phyloP scores from a whole-genome alignment of 2,113 vertebrate species.

The Equus quagga region DNA sequence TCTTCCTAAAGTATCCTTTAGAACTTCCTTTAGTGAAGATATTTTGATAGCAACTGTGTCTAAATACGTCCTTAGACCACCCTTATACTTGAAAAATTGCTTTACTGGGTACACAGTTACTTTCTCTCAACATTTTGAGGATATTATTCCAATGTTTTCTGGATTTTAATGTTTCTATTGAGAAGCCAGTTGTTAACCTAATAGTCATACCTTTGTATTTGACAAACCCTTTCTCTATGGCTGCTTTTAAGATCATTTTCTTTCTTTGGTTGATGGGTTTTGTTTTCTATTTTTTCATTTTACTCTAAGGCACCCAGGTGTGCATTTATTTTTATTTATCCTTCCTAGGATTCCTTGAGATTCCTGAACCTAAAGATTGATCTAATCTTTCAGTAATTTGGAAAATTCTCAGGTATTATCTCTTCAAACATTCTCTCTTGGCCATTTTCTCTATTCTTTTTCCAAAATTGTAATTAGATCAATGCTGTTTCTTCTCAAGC shows the following conservation, averaged over 20 bases:
- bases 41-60: neutral
- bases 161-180: neutral
- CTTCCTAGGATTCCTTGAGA: neutral
- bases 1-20: neutral
- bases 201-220: neutral
- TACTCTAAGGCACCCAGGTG: neutral
- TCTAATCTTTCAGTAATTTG: neutral
- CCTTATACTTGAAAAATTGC: neutral
- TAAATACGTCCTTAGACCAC: neutral
- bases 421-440: neutral
- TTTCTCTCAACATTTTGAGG: neutral
- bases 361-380: neutral
- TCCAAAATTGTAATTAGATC: neutral
- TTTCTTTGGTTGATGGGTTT: neutral
- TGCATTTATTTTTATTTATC: neutral
- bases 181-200: neutral
- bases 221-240: neutral
- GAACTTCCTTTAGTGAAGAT: neutral
- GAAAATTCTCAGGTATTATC: neutral
- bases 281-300: neutral
- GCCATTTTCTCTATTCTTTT: neutral
- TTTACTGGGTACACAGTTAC: neutral
- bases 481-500: neutral
- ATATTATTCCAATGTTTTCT: neutral
- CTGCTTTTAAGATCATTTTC: neutral